Conservation (phyloP, 2,113 vertebrate genomes). For the Pithys albifrons region DNA sequence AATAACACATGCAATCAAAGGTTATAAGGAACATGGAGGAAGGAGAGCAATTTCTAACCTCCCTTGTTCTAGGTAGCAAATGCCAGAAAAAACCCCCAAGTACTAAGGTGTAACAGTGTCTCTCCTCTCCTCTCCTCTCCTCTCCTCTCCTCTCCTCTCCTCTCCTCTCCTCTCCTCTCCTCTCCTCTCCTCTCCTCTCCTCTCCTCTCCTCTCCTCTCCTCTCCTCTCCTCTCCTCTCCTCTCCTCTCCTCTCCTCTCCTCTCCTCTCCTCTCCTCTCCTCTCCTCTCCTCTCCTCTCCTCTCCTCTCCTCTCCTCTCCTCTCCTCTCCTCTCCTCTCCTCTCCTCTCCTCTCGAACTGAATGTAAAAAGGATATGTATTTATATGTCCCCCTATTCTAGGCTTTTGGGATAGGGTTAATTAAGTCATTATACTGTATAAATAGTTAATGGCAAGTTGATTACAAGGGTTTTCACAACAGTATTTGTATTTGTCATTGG, state of each 20-base stretch:
- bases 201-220: too few relatives aligned
- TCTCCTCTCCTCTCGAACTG: background rate
- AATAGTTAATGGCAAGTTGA: constrained; percentile 34
- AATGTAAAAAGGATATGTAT: constrained; percentile 38
- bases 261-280: too few relatives aligned
- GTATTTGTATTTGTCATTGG: constrained; percentile 11
- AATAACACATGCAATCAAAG: background rate
- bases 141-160: too few relatives aligned
- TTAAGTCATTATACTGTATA: constrained; percentile 48
- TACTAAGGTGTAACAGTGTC: background rate
- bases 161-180: too few relatives aligned
- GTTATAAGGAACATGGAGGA: background rate
- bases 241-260: too few relatives aligned
- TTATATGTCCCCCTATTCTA: background rate
- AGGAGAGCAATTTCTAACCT: background rate
- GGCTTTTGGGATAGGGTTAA: constrained; percentile 26
- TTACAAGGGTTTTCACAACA: constrained; percentile 46
- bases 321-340: too few relatives aligned
- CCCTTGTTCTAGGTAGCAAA: background rate
- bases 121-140: too few relatives aligned
- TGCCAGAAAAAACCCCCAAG: background rate
- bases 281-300: too few relatives aligned
- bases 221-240: too few relatives aligned
- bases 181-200: too few relatives aligned
- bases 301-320: too few relatives aligned